phyloP scores from a whole-genome alignment of 2,797 vertebrate genomes.

The Orestias chungarensis region DNA sequence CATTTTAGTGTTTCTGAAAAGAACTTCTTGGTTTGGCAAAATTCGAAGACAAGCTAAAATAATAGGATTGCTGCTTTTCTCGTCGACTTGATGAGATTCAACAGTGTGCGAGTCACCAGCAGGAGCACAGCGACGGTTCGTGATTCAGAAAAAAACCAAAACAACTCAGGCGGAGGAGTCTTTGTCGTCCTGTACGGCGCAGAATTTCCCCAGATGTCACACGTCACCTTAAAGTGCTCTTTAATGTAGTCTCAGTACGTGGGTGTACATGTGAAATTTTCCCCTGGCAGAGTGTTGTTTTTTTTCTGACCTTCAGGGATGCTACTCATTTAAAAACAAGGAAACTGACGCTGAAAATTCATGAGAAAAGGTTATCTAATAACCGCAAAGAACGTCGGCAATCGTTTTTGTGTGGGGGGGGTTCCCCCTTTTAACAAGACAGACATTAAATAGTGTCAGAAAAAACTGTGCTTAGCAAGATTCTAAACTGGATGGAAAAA shows the following conservation, averaged over 20 bases:
- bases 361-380: slow-evolving; percentile 45
- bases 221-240: slow-evolving; percentile 28
- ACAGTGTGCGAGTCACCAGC: not conserved
- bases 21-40: not conserved
- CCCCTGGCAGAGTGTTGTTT: not conserved
- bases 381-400: slow-evolving; percentile 20
- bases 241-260: slow-evolving; percentile 19
- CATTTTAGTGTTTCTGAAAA: not conserved
- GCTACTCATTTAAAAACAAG: slow-evolving; percentile 37
- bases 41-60: not conserved
- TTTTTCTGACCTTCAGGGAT: slow-evolving; percentile 47
- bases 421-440: slow-evolving; percentile 5
- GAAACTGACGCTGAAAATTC: slow-evolving; percentile 18
- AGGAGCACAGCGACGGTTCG: not conserved
- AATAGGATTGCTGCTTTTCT: not conserved
- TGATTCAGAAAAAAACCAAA: slow-evolving; percentile 13
- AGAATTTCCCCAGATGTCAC: slow-evolving; percentile 33
- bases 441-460: slow-evolving; percentile 19
- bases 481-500: slow-evolving; percentile 6
- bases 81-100: not conserved
- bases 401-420: not conserved
- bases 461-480: slow-evolving; percentile 25
- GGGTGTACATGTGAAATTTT: slow-evolving; percentile 11
- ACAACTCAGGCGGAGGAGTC: not conserved
- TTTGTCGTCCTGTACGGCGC: slow-evolving; percentile 1